These are phyloP conservation scores for Notamacropus eugenii DNA, from an alignment of 2,797 vertebrate genomes.

Conservation along the genomic window DNA sequence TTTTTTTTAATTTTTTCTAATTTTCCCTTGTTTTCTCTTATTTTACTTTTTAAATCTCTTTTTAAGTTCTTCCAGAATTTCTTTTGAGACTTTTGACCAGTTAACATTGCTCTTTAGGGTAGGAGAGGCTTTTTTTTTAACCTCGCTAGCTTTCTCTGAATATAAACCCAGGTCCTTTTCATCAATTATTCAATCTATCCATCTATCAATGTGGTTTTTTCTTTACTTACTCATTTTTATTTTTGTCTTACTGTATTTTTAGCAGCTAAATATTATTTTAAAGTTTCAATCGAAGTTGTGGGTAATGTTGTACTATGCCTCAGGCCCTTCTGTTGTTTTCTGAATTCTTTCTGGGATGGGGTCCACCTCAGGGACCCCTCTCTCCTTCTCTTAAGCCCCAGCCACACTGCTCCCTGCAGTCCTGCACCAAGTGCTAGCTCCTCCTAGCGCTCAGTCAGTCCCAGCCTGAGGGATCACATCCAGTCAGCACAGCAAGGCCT, in stretches of 20 bases:
- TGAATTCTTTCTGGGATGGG: not conserved
- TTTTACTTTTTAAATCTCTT: not conserved
- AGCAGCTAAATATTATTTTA: not conserved
- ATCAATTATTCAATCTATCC: not conserved
- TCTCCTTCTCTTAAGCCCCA: not conserved
- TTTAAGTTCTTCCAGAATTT: not conserved
- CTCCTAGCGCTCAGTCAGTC: not conserved
- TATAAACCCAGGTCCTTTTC: not conserved
- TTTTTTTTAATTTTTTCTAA: not conserved
- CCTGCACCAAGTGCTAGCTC: not conserved
- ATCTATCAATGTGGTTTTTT: not conserved
- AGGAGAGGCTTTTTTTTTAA: not conserved
- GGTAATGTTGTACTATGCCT: not conserved
- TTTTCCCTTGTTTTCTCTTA: not conserved
- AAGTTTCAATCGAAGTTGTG: not conserved
- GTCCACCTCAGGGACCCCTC: not conserved
- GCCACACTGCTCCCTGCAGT: rapidly evolving
- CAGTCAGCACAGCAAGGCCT: not conserved
- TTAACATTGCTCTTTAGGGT: not conserved
- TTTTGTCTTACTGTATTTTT: not conserved
- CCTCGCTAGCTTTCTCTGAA: not conserved
- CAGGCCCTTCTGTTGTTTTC: not conserved
- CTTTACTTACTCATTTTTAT: not conserved
- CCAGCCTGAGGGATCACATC: not conserved
- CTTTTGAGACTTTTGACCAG: not conserved